Conservation (phyloP, 2,888 invertebrate species). For the Syritta pipiens region DNA sequence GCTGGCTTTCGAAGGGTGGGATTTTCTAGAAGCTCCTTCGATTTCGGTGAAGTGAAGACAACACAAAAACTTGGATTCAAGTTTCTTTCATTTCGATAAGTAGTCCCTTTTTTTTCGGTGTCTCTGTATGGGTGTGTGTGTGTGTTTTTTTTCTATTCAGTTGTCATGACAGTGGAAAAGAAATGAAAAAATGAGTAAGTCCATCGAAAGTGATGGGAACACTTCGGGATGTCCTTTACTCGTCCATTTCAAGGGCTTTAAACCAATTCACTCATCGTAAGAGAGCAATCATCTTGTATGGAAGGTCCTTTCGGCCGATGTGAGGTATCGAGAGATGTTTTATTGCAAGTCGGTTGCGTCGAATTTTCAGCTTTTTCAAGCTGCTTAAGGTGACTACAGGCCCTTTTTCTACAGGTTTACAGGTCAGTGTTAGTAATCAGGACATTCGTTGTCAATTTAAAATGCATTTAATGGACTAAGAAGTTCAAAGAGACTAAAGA, state of each 20-base stretch:
- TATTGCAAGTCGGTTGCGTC: no score
- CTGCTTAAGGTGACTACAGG: no score
- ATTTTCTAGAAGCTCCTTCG: slow-evolving; percentile 21
- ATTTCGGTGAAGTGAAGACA: slow-evolving; percentile 48
- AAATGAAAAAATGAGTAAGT: slow-evolving; percentile 17
- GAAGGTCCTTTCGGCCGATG: no score
- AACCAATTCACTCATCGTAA: slow-evolving; percentile 28
- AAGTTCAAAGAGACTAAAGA: no score
- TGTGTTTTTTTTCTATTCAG: slow-evolving; percentile 21
- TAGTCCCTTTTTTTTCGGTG: slow-evolving; percentile 40
- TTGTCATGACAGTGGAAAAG: slow-evolving; percentile 49
- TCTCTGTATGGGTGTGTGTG: slow-evolving; percentile 25
- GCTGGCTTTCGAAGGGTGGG: slow-evolving; percentile 12
- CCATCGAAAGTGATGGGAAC: slow-evolving; percentile 32
- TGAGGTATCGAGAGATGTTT: no score
- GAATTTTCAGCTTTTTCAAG: no score
- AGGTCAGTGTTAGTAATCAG: no score
- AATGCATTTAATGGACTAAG: no score
- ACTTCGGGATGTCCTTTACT: slow-evolving; percentile 30
- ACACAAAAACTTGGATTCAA: slow-evolving; percentile 42
- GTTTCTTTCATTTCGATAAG: slow-evolving; percentile 62
- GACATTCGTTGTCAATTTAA: no score
- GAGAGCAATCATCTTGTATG: slow-evolving; percentile 5
- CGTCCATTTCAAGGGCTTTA: slow-evolving; percentile 37
- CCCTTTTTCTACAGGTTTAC: no score